phyloP scores from a whole-genome alignment of 2,113 vertebrate genomes.

The Panthera uncia region DNA sequence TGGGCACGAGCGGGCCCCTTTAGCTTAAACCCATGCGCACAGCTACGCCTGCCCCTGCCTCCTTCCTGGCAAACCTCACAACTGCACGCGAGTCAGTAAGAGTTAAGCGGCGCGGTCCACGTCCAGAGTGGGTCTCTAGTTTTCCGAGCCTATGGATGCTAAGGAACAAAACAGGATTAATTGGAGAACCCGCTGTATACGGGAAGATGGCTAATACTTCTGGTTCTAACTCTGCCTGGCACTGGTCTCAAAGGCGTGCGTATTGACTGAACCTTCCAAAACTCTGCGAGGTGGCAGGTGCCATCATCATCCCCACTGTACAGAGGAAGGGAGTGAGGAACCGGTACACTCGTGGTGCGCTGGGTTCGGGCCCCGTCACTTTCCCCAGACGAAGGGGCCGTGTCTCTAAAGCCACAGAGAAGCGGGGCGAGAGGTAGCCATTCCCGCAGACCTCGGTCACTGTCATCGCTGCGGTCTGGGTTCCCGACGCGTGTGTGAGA shows the following conservation, averaged over 20 bases:
- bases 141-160: not conserved
- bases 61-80: not conserved
- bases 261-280: not conserved
- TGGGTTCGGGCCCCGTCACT: not conserved
- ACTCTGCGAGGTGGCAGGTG: not conserved
- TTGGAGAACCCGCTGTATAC: not conserved
- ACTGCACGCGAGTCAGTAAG: not conserved
- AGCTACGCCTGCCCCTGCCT: not conserved
- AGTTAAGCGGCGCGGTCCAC: not conserved
- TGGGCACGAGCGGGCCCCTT: not conserved
- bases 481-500: fast-evolving
- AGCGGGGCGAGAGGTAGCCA: not conserved
- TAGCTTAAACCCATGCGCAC: not conserved
- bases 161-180: not conserved
- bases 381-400: not conserved
- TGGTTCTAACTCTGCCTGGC: not conserved
- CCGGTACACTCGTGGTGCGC: not conserved
- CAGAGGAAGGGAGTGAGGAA: not conserved
- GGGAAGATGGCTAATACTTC: not conserved
- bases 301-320: not conserved
- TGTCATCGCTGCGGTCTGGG: not conserved
- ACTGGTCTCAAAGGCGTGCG: not conserved
- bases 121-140: not conserved
- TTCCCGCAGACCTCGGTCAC: not conserved
- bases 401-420: not conserved